phyloP scores from a whole-genome alignment of 2,797 vertebrate species.

The Chiloscyllium punctatum region DNA sequence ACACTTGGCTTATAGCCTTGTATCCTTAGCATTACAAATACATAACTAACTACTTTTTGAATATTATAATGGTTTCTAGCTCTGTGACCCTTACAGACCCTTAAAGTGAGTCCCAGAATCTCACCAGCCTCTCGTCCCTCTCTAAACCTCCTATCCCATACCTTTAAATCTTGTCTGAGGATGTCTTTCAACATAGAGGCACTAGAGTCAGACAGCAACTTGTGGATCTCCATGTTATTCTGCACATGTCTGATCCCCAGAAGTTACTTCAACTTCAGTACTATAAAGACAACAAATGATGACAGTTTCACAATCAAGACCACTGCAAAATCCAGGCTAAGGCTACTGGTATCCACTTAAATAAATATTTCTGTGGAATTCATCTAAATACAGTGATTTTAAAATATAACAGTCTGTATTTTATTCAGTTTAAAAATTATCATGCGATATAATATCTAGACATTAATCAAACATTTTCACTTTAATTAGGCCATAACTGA shows the following conservation, averaged over 20 bases:
- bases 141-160: too few species aligned
- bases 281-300: neutral
- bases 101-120: too few species aligned
- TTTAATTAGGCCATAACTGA: neutral
- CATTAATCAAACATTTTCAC: slow-evolving; percentile 3
- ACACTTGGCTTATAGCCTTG: too few species aligned
- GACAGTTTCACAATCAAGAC: neutral
- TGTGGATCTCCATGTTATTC: neutral
- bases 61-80: too few species aligned
- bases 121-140: too few species aligned
- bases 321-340: neutral
- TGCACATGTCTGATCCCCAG: neutral
- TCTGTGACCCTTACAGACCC: too few species aligned
- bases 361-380: neutral
- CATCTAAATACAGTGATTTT: neutral
- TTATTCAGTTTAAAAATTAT: neutral
- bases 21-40: too few species aligned
- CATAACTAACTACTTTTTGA: too few species aligned
- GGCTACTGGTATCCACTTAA: neutral
- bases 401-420: neutral
- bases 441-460: neutral
- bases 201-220: neutral
- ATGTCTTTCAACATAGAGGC: neutral
- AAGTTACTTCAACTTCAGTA: neutral
- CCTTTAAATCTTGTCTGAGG: neutral